Evolutionary conservation across 2,797 vertebrate species (phyloP), one percentile per base, ranked within the genome.

Genomic region (Anas bernieri): DNA sequence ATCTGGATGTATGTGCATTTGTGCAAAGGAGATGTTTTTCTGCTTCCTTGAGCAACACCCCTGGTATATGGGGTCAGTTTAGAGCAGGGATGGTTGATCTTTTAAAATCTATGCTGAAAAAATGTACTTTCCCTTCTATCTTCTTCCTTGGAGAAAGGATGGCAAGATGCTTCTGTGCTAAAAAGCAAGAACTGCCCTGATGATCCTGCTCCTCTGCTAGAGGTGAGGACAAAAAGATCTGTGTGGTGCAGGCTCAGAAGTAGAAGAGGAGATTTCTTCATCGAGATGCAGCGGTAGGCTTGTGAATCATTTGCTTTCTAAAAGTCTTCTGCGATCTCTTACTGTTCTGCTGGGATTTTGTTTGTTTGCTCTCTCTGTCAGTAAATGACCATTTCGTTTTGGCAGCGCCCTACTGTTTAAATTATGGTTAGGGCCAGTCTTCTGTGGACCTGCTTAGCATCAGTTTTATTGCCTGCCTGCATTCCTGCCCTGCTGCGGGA

Each of bases 321-420:
- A 59, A 81, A 78, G 78, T 33, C 77, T 22, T 73, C 82, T 91
- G 31, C 66, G 70, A 81, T 84, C 67, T 82, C 63, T 88, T 79
- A 41, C 39, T 86, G 70, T 76, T 95, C 87, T 91, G 2, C 68
- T 94, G 81, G 58, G 39, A 54, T 83, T 94, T 95, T 86, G 39
- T 52, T 95, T 87, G 73, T 85, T 92, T 87, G 45, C 68, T 85
- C 74, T 88, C 82, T 76, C 35, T 91, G 55, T 73, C 74, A 59
- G 67, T 90, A 86, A 90, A 70, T 48, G 91, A 45, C 77, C 56
- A 10, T 88, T 96, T 81, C 48, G 59, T 82, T 96, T 84, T 91
- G 88, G 80, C 68, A 83, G 37, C 84, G 45, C 50, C 56, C 48
- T 68, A 16, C 74, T 78, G 46, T 90, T 97, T 67, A 63, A 33